Percentiles rank a stretch among this genome's conserved stretches.
Evolutionary conservation across 2,888 invertebrate species (phyloP).

Genomic region (Sialis fuliginosa): DNA sequence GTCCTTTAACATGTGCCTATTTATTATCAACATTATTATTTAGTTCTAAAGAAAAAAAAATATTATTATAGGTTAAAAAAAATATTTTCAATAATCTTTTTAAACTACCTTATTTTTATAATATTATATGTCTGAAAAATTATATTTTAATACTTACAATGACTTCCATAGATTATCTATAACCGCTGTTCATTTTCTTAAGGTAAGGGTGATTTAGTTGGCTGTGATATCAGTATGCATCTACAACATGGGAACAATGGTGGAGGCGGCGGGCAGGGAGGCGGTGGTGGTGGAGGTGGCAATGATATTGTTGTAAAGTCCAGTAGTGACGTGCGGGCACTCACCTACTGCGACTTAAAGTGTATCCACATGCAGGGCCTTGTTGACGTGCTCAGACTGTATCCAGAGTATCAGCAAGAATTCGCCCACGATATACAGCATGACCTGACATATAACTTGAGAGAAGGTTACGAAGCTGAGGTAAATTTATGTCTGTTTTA

Average conservation of each 20-base stretch:
- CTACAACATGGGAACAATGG: conserved; percentile 43
- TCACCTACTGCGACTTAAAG: conserved; percentile 92
- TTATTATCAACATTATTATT: too few relatives aligned
- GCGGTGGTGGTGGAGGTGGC: conserved; percentile 26
- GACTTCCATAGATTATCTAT: too few relatives aligned
- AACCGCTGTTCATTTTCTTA: conserved; percentile 8
- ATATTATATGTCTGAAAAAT: too few relatives aligned
- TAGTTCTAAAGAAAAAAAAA: too few relatives aligned
- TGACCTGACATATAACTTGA: conserved; percentile 83
- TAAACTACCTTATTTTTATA: too few relatives aligned
- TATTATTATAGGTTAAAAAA: too few relatives aligned
- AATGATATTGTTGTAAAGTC: conserved; percentile 76
- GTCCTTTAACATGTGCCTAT: too few relatives aligned
- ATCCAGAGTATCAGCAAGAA: conserved; percentile 89
- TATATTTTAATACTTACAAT: too few relatives aligned
- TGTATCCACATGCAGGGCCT: conserved; percentile 83
- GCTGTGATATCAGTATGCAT: conserved; percentile 77
- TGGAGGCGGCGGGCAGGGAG: conserved; percentile 31
- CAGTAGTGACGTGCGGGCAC: conserved; percentile 82
- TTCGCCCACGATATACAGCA: conserved; percentile 89
- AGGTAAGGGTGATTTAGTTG: conserved; percentile 94
- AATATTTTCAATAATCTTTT: too few relatives aligned
- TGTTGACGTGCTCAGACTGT: conserved; percentile 72
- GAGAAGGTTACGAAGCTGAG: conserved; percentile 85
- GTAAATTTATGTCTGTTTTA: conserved; percentile 22